These are phyloP conservation scores for Andrena minutula DNA, from an alignment of 2,888 invertebrate species.

Conservation along the genomic window DNA sequence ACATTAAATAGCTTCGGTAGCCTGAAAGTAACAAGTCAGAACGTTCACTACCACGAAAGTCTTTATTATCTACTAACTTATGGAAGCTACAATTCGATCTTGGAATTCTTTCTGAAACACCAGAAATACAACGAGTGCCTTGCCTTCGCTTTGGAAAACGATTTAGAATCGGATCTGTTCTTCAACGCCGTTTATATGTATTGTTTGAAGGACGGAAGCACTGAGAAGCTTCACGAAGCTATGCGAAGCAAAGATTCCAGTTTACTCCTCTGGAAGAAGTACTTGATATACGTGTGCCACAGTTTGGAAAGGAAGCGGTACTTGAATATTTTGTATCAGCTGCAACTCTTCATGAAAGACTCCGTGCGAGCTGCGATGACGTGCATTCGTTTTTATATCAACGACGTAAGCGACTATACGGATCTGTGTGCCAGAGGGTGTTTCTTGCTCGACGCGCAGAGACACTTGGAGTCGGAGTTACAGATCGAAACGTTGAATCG, in stretches of 20 bases:
- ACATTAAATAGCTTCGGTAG: constrained; percentile 85
- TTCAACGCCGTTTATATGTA: constrained; percentile 90
- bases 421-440: constrained; percentile 86
- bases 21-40: constrained; percentile 83
- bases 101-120: constrained; percentile 92
- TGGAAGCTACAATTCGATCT: constrained; percentile 90
- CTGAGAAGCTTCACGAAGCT: constrained; percentile 87
- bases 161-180: constrained; percentile 90
- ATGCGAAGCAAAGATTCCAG: constrained; percentile 89
- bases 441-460: constrained; percentile 87
- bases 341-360: constrained; percentile 91
- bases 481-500: constrained; percentile 72
- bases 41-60: constrained; percentile 89
- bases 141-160: constrained; percentile 89
- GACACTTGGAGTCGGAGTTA: constrained; percentile 89
- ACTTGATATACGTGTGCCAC: constrained; percentile 90
- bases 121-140: constrained; percentile 90
- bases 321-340: constrained; percentile 90
- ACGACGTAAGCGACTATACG: constrained; percentile 87
- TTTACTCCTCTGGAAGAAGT: constrained; percentile 90
- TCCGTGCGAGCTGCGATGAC: constrained; percentile 92
- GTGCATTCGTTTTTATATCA: constrained; percentile 91
- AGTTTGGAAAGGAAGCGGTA: constrained; percentile 90
- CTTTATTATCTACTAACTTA: constrained; percentile 93
- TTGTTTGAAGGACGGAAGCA: constrained; percentile 88